Base-by-base conservation (phyloP, 2,888 invertebrate genomes). In the Encarsia formosa region DNA sequence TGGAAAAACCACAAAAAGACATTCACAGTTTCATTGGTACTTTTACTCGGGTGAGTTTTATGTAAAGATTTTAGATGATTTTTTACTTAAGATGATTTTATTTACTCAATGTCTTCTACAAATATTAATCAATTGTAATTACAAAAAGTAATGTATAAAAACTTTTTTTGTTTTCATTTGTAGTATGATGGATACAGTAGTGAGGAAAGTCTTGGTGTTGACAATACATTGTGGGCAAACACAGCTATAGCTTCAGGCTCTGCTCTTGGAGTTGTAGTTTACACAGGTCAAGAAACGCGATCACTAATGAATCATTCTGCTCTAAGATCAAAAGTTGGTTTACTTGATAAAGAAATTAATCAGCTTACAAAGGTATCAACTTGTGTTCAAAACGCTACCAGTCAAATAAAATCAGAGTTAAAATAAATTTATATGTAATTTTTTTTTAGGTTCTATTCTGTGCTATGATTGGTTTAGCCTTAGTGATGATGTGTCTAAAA, bases 271-370 rank as follows among this genome's bases (percentile, higher is more conserved):
- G 83, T 96, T 45, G 90, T 99, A 5, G 88, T 99, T 59, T 99
- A 99, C 71, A 98, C 95, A 41, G 86, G 99, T 16, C 85, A 86
- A 43, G 99, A 99, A 78, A 98, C 98, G 0, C 82, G 98, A 61
- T 92, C 94, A 62, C 92, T 97, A 11, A 99, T 99, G 98, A 99
- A 99, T 77, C 98, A 98, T 71, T 94, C 95, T 0, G 85, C 87
- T 40, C 96, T 98, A 0, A 83, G 95, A 51, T 95, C 94, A 22
- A 99, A 99, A 81, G 89, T 96, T 50, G 99, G 99, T 6, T 80
- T 95, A 6, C 77, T 99, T 13, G 99, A 99, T 76, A 80, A 93
- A 65, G 97, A 97, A 77, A 89, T 99, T 51, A 99, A 99, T 78
- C 89, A 92, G 61, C 78, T 99, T 57, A 99, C 98, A 4, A 99